Evolutionary conservation across 2,113 vertebrate species (phyloP).

Genomic region (Cyphomyrus discorhynchus): DNA sequence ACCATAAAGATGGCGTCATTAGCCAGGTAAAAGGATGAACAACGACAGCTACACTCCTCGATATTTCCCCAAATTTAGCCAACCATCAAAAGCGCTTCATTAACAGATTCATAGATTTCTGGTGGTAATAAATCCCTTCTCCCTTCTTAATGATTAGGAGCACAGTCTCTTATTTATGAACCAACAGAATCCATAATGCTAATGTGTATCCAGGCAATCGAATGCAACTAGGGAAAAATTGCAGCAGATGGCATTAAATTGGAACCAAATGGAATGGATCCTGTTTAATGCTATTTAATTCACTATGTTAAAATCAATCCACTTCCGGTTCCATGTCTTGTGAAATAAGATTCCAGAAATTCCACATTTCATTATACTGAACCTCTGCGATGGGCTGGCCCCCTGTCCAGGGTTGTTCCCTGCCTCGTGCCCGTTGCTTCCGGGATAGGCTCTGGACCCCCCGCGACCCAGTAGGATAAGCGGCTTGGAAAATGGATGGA

Average conservation of each 20-base stretch:
- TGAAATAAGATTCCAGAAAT: neutral
- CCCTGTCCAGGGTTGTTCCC: no score
- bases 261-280: slow-evolving; percentile 12
- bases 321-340: neutral
- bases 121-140: neutral
- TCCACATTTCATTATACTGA: neutral
- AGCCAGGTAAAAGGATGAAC: neutral
- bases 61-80: neutral
- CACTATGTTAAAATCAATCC: slow-evolving; percentile 13
- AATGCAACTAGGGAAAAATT: slow-evolving; percentile 13
- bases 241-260: slow-evolving; percentile 17
- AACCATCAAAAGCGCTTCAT: neutral
- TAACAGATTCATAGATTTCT: slow-evolving; percentile 3
- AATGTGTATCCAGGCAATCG: slow-evolving; percentile 11
- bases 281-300: slow-evolving; percentile 15
- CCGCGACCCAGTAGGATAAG: no score
- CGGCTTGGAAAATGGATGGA: no score
- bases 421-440: no score
- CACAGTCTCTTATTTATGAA: slow-evolving; percentile 11
- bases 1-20: neutral
- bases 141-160: slow-evolving; percentile 6
- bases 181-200: slow-evolving; percentile 12
- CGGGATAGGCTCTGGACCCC: no score
- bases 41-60: neutral
- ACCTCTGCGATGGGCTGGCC: no score